Conservation (phyloP, 1,140 invertebrate genomes). For the Leptinotarsa defecta region DNA sequence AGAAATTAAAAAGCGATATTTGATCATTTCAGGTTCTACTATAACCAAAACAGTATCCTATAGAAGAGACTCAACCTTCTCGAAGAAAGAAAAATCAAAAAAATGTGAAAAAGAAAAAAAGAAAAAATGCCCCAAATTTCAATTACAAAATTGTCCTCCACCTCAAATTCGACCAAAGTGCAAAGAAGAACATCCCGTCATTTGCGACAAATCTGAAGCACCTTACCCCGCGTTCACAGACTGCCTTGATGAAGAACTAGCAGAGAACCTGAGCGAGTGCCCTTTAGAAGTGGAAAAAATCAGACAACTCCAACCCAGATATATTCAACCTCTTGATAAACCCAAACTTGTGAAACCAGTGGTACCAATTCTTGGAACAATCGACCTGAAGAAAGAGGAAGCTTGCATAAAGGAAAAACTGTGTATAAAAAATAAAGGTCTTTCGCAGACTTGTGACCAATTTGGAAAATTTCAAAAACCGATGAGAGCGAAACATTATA, state of each 20-base stretch:
- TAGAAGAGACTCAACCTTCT: not conserved
- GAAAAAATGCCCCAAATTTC: slow-evolving; percentile 15
- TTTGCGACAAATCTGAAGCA: slow-evolving; percentile 15
- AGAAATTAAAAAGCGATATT: too few relatives aligned
- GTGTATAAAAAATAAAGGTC: slow-evolving; percentile 29
- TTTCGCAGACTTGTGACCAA: slow-evolving; percentile 30
- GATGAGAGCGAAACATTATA: slow-evolving; percentile 24
- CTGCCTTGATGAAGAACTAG: slow-evolving; percentile 36
- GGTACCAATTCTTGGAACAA: slow-evolving; percentile 26
- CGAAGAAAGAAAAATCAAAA: not conserved
- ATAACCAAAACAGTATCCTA: too few relatives aligned
- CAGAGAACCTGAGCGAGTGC: slow-evolving; percentile 35
- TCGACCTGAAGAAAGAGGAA: slow-evolving; percentile 33
- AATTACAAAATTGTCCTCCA: not conserved
- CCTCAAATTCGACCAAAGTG: not conserved
- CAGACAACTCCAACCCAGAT: slow-evolving; percentile 31
- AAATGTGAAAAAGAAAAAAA: not conserved
- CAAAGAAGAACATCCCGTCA: slow-evolving; percentile 6
- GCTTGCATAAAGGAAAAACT: slow-evolving; percentile 33
- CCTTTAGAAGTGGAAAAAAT: slow-evolving; percentile 33
- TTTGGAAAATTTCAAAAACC: slow-evolving; percentile 31
- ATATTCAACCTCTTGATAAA: slow-evolving; percentile 6
- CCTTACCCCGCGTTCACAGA: slow-evolving; percentile 37
- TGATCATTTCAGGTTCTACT: too few relatives aligned
- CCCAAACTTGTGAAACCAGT: slow-evolving; percentile 18